Evolutionary conservation across 1,140 invertebrate genomes (phyloP), one percentile per base, ranked within the genome.

Genomic region (Belonocnema kinseyi): DNA sequence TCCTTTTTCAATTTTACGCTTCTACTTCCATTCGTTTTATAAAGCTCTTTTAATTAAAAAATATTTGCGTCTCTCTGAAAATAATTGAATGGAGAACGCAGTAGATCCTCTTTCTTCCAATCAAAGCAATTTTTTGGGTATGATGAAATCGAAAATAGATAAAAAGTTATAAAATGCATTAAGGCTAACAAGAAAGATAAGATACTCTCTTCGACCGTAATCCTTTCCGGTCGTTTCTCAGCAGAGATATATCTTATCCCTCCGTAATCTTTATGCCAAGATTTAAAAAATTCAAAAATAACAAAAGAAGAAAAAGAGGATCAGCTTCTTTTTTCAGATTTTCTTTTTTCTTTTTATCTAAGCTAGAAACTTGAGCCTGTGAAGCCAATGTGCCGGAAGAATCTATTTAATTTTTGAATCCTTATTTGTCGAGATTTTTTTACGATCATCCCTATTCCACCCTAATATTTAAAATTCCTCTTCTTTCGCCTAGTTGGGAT

Each of bases 181-280:
- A 66, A 66, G 40, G 61, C 13, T 66, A 66, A 66, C 26, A 16
- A 66, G 61, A 66, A 66, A 40, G 61, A 33, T 14, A 40, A 40
- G 26, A 66, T 33, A 66, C 14, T 33, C 58, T 40, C 61, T 13
- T 66, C 26, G 61, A 40, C 21, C 6, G 61, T 66, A 66, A 66
- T 66, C 61, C 61, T 66, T 66, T 40, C 16, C 4, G 61, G 33
- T 66, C 61, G 61, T 66, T 66, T 66, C 61, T 66, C 33, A 66
- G 46, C 61, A 66, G 61, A 14, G 14, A 66, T 66, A 46, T 66
- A 66, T 66, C 21, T 26, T 12, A 33, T 46, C 58, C 21, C 21
- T 14, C 3, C 5, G 33, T 66, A 66, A 66, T 66, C 61, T 26
- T 40, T 40, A 16, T 33, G 26, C 46, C 33, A 66, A 66, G 61